phyloP scores from a whole-genome alignment of 1,140 invertebrate species.

The Tachypleus tridentatus region DNA sequence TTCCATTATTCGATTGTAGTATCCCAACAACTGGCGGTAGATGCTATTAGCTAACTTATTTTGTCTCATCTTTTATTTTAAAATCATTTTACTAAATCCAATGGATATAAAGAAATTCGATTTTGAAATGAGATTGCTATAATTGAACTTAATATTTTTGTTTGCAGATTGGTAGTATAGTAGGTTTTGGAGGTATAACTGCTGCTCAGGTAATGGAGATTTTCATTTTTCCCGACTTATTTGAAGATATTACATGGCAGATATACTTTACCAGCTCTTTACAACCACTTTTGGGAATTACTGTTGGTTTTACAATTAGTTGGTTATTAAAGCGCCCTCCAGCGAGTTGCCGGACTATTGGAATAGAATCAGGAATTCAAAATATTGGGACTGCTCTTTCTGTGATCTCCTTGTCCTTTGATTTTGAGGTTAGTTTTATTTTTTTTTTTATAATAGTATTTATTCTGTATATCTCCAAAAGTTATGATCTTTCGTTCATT shows the following conservation, averaged over 20 bases:
- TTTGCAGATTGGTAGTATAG: slow-evolving; percentile 22
- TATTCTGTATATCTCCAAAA: too few species aligned
- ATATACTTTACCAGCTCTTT: slow-evolving; percentile 30
- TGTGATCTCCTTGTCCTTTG: slow-evolving; percentile 27
- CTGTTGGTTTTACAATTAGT: slow-evolving; percentile 31
- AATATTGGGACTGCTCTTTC: slow-evolving; percentile 33
- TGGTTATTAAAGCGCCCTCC: slow-evolving; percentile 27
- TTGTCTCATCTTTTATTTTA: too few species aligned
- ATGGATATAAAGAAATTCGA: too few species aligned
- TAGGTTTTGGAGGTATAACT: slow-evolving; percentile 25
- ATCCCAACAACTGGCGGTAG: too few species aligned
- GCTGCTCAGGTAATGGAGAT: slow-evolving; percentile 27
- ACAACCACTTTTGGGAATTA: slow-evolving; percentile 33
- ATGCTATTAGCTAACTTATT: too few species aligned
- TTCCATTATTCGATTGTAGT: too few species aligned
- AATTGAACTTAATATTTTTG: too few species aligned
- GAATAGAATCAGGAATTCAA: slow-evolving; percentile 37
- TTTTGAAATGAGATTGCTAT: too few species aligned
- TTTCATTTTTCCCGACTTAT: slow-evolving; percentile 29
- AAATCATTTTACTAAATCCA: too few species aligned
- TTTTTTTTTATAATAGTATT: too few species aligned
- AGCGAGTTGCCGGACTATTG: slow-evolving; percentile 30
- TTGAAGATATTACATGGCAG: slow-evolving; percentile 30
- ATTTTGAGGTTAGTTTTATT: slow-evolving; percentile 19
- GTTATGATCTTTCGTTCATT: too few species aligned